Conservation (phyloP, 2,888 invertebrate genomes). For the Leptarthrus brevirostris region DNA sequence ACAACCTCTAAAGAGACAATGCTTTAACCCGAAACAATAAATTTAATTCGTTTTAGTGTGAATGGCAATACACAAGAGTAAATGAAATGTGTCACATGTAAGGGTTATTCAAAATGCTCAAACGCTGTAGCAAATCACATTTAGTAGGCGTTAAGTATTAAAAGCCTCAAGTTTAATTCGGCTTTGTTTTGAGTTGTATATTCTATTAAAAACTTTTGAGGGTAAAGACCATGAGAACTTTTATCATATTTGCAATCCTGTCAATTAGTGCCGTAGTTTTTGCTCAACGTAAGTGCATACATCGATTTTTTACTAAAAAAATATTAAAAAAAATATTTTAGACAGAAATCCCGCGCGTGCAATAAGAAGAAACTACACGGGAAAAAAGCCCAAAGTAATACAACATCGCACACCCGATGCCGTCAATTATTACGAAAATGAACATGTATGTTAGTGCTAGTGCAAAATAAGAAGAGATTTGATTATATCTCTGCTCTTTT, state of each 20-base stretch:
- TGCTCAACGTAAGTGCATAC: conserved; percentile 20
- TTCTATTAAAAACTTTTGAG: conserved; percentile 9
- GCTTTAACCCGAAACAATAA: not conserved
- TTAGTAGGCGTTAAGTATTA: conserved; percentile 40
- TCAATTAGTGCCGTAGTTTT: conserved; percentile 2
- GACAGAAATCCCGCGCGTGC: conserved; percentile 65
- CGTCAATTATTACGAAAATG: conserved; percentile 89
- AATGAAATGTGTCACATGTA: conserved; percentile 27
- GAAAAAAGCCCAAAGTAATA: conserved; percentile 65
- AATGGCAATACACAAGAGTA: conserved; percentile 19
- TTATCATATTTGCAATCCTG: not conserved
- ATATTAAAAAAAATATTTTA: conserved; percentile 52
- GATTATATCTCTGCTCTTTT: conserved; percentile 50
- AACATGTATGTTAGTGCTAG: conserved; percentile 74
- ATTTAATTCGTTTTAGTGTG: conserved; percentile 39
- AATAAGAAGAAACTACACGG: conserved; percentile 65
- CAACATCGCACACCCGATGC: conserved; percentile 88
- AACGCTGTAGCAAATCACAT: conserved; percentile 26
- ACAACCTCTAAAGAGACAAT: too few species aligned
- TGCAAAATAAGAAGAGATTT: too few species aligned
- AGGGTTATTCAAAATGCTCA: conserved; percentile 5
- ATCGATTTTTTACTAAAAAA: conserved; percentile 10
- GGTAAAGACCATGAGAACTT: too few species aligned
- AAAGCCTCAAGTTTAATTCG: conserved; percentile 29
- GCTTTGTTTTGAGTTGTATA: conserved; percentile 9